Percentiles rank a stretch among this genome's conserved stretches.
These are phyloP conservation scores for Rotaria macrura DNA, from an alignment of 2,888 invertebrate species.

Conservation along the genomic window DNA sequence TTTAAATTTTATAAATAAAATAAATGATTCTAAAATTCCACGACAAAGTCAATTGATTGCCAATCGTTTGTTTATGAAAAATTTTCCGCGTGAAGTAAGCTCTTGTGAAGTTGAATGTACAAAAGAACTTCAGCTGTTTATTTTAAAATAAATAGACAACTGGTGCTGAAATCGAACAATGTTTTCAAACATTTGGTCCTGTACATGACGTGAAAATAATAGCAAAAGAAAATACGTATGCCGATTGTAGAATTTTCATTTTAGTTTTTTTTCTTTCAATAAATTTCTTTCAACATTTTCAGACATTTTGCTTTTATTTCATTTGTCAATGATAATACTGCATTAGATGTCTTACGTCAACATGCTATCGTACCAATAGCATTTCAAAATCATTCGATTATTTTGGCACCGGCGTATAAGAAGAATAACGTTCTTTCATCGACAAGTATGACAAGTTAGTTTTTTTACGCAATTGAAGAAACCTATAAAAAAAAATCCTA, in stretches of 20 bases:
- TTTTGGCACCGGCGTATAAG: background rate
- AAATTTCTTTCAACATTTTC: background rate
- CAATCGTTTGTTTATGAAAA: slow-evolving; percentile 8
- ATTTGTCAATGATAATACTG: background rate
- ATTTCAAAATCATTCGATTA: background rate
- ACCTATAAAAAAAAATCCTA: too few species aligned
- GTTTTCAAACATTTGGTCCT: background rate
- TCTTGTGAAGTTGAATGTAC: too few species aligned
- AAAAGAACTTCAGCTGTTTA: too few species aligned
- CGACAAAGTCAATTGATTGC: background rate
- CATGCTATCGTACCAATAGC: background rate
- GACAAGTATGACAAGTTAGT: background rate
- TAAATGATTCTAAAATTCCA: slow-evolving; percentile 10
- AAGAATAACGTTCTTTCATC: background rate
- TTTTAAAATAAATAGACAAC: background rate
- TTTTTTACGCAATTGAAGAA: too few species aligned
- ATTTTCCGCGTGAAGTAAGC: background rate
- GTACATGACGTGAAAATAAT: slow-evolving; percentile 18
- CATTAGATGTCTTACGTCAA: background rate
- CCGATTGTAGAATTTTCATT: too few species aligned
- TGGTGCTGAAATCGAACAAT: background rate
- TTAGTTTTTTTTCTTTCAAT: too few species aligned
- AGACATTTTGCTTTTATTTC: slow-evolving; percentile 1
- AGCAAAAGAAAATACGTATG: slow-evolving; percentile 10
- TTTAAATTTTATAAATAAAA: background rate